Base-by-base conservation (phyloP, 23 tunicate species). In the Trididemnum clinides region DNA sequence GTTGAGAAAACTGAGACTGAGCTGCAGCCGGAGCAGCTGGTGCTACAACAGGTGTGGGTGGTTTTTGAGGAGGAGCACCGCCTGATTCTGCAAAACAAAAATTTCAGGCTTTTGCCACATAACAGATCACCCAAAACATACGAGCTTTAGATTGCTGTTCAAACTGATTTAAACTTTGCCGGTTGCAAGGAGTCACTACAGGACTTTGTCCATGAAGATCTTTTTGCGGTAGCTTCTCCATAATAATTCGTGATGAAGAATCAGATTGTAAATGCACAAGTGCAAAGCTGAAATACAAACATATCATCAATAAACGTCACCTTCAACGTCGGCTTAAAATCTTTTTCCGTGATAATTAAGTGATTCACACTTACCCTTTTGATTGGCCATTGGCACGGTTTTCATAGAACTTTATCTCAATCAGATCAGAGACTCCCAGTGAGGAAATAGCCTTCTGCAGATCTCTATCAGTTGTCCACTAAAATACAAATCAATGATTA, bases 391-490 rank as follows among this genome's bases (percentile, higher is more conserved):
- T 94, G 0, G 98, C 93, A 30, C 98, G 78, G 72, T 94, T 94
- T 82, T 94, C 98, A 75, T 86, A 85, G 49, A 94, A 94, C 78
- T 94, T 94, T 29, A 94, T 94, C 64, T 94, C 98, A 49, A 94
- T 51, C 20, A 94, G 36, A 65, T 94, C 98, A 35, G 74, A 85
- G 1, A 94, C 88, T 25, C 98, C 98, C 0, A 94, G 69, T 27
- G 94, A 66, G 57, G 76, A 75, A 34, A 94, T 94, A 10, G 90
- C 94, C 32, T 94, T 91, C 82, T 89, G 93, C 38, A 94, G 34
- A 82, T 94, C 98, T 69, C 86, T 85, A 39, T 94, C 98, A 62
- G 94, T 89, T 21, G 98, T 94, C 98, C 98, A 94, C 97, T 86
- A 32, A 0, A 78, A 64, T 39, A 64, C 31, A 71, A 51, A 10